These are phyloP conservation scores for Leucophenga varia DNA, from an alignment of 1,140 invertebrate genomes.

Conservation along the genomic window DNA sequence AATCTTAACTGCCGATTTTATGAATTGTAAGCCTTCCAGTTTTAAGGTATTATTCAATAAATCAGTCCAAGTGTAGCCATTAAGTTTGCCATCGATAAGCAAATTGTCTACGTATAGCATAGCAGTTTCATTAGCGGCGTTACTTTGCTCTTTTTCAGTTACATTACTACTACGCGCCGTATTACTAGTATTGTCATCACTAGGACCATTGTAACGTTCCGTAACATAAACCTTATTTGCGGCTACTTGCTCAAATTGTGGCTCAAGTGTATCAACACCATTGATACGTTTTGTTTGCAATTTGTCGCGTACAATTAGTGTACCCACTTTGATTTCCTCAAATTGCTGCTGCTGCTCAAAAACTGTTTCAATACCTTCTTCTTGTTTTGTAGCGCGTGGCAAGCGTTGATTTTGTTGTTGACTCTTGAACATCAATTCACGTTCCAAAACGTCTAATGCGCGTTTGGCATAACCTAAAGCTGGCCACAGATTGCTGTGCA, in stretches of 20 bases:
- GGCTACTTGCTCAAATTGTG: constrained; percentile 26
- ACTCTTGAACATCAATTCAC: not conserved
- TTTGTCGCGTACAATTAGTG: constrained; percentile 26
- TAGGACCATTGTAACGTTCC: constrained; percentile 18
- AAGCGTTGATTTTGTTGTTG: too few species aligned
- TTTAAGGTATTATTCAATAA: constrained; percentile 36
- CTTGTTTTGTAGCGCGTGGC: too few species aligned
- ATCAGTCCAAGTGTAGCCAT: constrained; percentile 29
- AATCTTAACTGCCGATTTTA: constrained; percentile 28
- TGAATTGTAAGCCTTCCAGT: constrained; percentile 29
- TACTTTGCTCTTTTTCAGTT: not conserved
- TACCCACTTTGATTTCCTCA: constrained; percentile 33
- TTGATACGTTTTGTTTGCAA: constrained; percentile 33
- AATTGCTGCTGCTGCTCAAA: constrained; percentile 31
- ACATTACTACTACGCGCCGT: too few species aligned
- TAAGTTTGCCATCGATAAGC: constrained; percentile 30
- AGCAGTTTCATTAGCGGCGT: constrained; percentile 10
- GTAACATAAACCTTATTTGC: constrained; percentile 36
- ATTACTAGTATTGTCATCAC: too few species aligned
- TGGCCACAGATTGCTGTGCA: constrained; percentile 39
- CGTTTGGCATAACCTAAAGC: constrained; percentile 35
- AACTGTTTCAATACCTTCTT: too few species aligned
- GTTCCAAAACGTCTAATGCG: constrained; percentile 35
- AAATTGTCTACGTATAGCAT: constrained; percentile 23
- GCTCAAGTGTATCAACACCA: constrained; percentile 21